Conservation (phyloP, 2,113 vertebrate genomes). For the Elgaria multicarinata region DNA sequence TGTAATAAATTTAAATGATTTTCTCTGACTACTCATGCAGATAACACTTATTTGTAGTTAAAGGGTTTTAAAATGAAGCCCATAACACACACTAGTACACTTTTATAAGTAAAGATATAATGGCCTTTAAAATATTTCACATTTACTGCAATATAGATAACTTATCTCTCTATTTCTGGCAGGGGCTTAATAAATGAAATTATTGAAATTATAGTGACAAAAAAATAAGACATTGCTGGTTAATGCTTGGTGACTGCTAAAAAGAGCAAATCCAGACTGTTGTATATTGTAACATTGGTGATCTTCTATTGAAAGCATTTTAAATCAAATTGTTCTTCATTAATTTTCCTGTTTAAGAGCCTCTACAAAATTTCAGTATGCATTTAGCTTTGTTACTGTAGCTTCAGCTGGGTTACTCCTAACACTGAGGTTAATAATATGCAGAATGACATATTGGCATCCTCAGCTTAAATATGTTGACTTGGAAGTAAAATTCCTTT, state of each 20-base stretch:
- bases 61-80: background rate
- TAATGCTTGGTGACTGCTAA: background rate
- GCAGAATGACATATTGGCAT: background rate
- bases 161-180: background rate
- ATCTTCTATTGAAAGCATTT: background rate
- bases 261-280: background rate
- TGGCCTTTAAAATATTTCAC: background rate
- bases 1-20: background rate
- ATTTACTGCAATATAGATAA: accelerated
- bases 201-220: accelerated
- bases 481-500: background rate
- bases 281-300: background rate
- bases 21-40: background rate
- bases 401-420: background rate
- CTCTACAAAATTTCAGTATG: background rate
- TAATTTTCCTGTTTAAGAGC: background rate
- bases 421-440: background rate
- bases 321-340: background rate
- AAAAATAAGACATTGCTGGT: background rate
- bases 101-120: background rate
- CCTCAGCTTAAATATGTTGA: background rate
- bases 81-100: background rate
- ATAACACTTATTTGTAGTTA: background rate
- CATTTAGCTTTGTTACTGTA: constrained; percentile 3
- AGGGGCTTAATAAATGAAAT: background rate